phyloP scores from a whole-genome alignment of 2,797 vertebrate genomes.

The Discoglossus pictus region DNA sequence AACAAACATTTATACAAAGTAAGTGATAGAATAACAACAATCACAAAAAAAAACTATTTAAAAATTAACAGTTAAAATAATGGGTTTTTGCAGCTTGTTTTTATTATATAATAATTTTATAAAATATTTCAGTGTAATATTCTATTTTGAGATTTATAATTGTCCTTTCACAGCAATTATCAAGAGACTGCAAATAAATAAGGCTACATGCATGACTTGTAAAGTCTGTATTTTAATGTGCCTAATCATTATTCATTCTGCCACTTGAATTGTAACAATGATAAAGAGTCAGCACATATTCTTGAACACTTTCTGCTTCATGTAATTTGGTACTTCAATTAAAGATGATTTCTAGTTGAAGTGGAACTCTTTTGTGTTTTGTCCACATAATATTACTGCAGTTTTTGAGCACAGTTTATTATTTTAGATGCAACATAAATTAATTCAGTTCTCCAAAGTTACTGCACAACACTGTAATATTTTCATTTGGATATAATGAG shows the following conservation, averaged over 20 bases:
- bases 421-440: too few relatives aligned
- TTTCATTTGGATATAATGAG: too few relatives aligned
- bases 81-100: too few relatives aligned
- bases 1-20: too few relatives aligned
- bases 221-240: conserved; percentile 43
- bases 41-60: too few relatives aligned
- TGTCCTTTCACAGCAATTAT: conserved; percentile 26
- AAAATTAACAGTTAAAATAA: too few relatives aligned
- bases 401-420: background rate
- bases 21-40: too few relatives aligned
- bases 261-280: conserved; percentile 48
- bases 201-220: conserved; percentile 28
- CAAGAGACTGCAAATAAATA: conserved; percentile 33
- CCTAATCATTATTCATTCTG: conserved; percentile 46
- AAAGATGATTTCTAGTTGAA: conserved; percentile 15
- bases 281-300: conserved; percentile 48
- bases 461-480: too few relatives aligned
- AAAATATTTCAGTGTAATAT: conserved; percentile 10
- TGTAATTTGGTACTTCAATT: conserved; percentile 32
- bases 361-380: background rate
- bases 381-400: background rate
- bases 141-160: conserved; percentile 29
- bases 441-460: too few relatives aligned
- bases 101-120: too few relatives aligned
- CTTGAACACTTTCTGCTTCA: conserved; percentile 39